Evolutionary conservation across 2,113 vertebrate species (phyloP).

Genomic region (Zosterops lateralis): DNA sequence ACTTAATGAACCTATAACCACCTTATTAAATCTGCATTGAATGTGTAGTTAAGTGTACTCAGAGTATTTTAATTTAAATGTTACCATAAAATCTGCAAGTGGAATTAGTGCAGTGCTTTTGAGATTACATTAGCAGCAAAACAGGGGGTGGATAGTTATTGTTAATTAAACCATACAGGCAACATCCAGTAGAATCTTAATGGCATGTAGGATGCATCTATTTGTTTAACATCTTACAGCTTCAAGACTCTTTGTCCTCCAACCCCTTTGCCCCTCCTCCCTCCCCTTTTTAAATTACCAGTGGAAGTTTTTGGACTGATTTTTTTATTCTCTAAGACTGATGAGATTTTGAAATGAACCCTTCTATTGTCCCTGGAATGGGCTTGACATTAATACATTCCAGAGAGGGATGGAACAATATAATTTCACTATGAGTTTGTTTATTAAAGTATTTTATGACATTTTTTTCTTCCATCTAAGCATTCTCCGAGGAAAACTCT

Average conservation of each 20-base stretch:
- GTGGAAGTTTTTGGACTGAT: neutral
- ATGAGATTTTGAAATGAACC: neutral
- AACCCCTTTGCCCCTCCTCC: rapidly evolving
- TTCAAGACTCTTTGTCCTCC: neutral
- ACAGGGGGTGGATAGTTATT: slow-evolving; percentile 5
- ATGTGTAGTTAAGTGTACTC: slow-evolving; percentile 17
- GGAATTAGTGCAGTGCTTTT: slow-evolving; percentile 15
- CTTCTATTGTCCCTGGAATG: neutral
- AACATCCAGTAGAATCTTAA: neutral
- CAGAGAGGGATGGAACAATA: neutral
- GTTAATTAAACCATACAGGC: slow-evolving; percentile 19
- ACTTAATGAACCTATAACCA: slow-evolving; percentile 11
- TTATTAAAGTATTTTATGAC: slow-evolving; percentile 33
- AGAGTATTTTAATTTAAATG: slow-evolving; percentile 24
- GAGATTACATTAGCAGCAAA: slow-evolving; percentile 31
- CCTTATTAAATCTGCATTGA: slow-evolving; percentile 4
- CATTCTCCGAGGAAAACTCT: neutral
- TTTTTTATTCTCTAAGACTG: neutral
- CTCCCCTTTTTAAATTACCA: neutral
- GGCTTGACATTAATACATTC: neutral
- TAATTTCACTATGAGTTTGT: slow-evolving; percentile 30
- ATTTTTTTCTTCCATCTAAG: neutral
- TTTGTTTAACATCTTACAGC: neutral
- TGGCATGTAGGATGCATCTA: rapidly evolving
- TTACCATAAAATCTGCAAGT: slow-evolving; percentile 47